These are phyloP conservation scores for Drosophila formosana DNA, from an alignment of 2,888 invertebrate genomes.

Conservation along the genomic window DNA sequence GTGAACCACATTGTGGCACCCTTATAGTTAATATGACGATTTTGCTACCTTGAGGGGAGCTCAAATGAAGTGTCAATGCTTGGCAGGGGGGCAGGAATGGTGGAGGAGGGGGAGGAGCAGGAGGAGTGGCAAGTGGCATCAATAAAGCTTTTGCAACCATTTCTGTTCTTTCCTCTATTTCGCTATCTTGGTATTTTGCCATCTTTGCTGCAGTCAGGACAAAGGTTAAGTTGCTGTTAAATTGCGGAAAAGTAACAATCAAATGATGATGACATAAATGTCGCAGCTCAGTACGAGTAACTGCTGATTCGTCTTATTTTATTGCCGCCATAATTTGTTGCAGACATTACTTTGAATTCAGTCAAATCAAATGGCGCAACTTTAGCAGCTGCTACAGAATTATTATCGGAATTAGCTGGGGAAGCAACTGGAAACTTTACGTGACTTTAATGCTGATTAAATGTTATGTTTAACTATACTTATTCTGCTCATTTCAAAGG, in stretches of 20 bases:
- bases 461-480: too few species aligned
- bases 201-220: not conserved
- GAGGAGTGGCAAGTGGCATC: constrained; percentile 29
- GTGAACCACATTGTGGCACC: constrained; percentile 47
- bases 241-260: constrained; percentile 52
- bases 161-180: not conserved
- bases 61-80: constrained; percentile 43
- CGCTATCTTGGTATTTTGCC: not conserved
- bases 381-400: not conserved
- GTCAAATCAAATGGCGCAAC: constrained; percentile 16
- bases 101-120: not conserved
- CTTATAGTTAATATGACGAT: constrained; percentile 25
- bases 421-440: not conserved
- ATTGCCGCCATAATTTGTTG: constrained; percentile 30
- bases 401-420: not conserved
- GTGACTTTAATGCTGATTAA: not conserved
- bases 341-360: constrained; percentile 4
- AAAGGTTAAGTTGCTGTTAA: constrained; percentile 57
- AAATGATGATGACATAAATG: constrained; percentile 28
- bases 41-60: constrained; percentile 27
- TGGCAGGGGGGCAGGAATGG: not conserved
- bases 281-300: constrained; percentile 4
- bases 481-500: not conserved
- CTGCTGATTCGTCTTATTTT: not conserved
- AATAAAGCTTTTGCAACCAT: constrained; percentile 21